Evolutionary conservation across 2,113 vertebrate species (phyloP).

Genomic region (Pterocles orientalis): DNA sequence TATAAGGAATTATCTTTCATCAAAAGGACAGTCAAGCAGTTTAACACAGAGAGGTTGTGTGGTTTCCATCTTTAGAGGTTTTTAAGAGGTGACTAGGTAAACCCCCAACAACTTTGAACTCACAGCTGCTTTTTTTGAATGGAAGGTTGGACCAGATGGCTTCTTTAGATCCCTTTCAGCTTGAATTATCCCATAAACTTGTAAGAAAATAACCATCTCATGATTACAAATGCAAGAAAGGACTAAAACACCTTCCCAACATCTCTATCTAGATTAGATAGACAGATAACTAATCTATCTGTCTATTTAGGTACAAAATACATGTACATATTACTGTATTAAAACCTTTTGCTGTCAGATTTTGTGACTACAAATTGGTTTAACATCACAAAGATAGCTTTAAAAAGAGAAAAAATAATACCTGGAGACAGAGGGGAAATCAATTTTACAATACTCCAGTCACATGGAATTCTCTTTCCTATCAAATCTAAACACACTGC

Average conservation of each 20-base stretch:
- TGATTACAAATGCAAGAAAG: neutral
- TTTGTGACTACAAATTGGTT: conserved; percentile 9
- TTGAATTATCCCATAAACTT: neutral
- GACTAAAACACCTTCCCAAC: neutral
- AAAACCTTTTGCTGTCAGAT: neutral
- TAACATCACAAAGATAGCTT: neutral
- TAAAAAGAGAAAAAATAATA: conserved; percentile 6
- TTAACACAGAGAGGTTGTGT: neutral
- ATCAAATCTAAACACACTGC: neutral
- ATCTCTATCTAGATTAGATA: neutral
- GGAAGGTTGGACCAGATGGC: neutral
- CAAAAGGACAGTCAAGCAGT: neutral
- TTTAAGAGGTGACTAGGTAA: neutral
- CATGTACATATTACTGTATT: neutral
- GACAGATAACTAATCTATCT: neutral
- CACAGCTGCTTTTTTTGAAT: neutral
- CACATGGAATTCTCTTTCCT: conserved; percentile 28
- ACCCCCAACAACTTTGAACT: fast-evolving
- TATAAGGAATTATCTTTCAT: neutral
- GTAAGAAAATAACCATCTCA: neutral
- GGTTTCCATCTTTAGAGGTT: neutral
- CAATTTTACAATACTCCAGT: conserved; percentile 27
- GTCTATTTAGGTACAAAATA: neutral
- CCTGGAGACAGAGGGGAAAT: neutral
- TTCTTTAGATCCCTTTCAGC: neutral